These are phyloP conservation scores for Terrapene triunguis DNA, from an alignment of 2,113 vertebrate genomes.

Conservation along the genomic window DNA sequence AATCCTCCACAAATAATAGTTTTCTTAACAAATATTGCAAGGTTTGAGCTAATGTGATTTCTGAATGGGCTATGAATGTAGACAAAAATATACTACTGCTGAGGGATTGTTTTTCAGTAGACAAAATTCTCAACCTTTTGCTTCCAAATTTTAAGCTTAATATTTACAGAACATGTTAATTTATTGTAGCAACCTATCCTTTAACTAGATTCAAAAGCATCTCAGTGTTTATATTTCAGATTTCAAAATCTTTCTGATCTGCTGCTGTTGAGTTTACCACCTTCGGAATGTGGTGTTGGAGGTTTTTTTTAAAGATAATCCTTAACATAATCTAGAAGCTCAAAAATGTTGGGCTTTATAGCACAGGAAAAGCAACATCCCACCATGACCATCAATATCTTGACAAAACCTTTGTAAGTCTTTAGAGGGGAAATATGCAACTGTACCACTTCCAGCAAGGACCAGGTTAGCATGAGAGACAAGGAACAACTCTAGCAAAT, in stretches of 20 bases:
- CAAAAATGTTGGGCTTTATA: not conserved
- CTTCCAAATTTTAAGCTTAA: conserved; percentile 62
- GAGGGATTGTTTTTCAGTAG: conserved; percentile 49
- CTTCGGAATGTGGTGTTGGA: not conserved
- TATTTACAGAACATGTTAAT: conserved; percentile 50
- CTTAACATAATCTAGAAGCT: not conserved
- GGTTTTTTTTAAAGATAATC: not conserved
- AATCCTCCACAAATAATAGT: conserved; percentile 14
- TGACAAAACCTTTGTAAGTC: not conserved
- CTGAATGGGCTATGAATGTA: conserved; percentile 49
- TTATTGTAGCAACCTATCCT: conserved; percentile 11
- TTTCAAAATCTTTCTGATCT: conserved; percentile 43
- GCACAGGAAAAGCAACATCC: not conserved
- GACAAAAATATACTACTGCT: conserved; percentile 64
- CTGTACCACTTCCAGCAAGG: not conserved
- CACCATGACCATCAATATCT: not conserved
- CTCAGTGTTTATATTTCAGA: conserved; percentile 23
- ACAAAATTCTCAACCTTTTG: conserved; percentile 60
- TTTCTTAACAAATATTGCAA: conserved; percentile 58
- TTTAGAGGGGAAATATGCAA: not conserved
- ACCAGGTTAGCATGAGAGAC: not conserved
- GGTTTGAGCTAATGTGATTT: conserved; percentile 60
- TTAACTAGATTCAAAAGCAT: conserved; percentile 6
- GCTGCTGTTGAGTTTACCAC: conserved; percentile 13
- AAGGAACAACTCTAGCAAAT: not conserved